Evolutionary conservation across 2,888 invertebrate species (phyloP), one percentile per base, ranked within the genome.

Genomic region (Chymomyza amoena): DNA sequence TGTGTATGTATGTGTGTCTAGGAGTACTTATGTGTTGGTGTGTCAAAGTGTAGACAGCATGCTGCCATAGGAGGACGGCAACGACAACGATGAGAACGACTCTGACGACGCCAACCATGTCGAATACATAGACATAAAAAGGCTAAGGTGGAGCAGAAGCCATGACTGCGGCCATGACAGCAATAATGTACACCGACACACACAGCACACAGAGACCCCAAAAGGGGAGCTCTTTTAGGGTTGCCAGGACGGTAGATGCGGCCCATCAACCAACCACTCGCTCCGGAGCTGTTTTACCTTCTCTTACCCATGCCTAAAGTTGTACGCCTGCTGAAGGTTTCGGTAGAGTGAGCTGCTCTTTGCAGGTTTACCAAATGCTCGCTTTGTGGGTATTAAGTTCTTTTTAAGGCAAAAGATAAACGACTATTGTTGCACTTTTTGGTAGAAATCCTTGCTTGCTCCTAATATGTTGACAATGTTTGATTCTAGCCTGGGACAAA

Each of bases 121-220:
- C 74, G 73, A 76, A 83, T 83, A 71, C 81, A 78, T 73, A 83
- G 62, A 73, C 69, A 62, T 66, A 80, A 81, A 77, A 76, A 76
- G 78, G 80, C 90, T 85, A 89, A 89, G 90, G 89, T 89, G 90
- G 90, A 89, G 89, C 90, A 89, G 90, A 90, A 89, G 89, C 89
- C 88, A 88, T 87, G 89, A 90, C 89, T 85, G 89, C 86, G 82
- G 85, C 87, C 85, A 88, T 86, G 87, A 88, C 88, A 89, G 87
- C 87, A 83, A 87, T 87, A 84, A 89, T 88, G 81, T 82, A 84
- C 85, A 79, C 20, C 7, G 15, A 61, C 45, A 61, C 45, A 36
- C 54, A 64, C 56, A 64, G 20, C 56, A 59, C 65, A 50, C 63
- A 63, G 5, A 54, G 13, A 15, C 45, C 1, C n/a, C 18, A 62